These are phyloP conservation scores for Pomacea canaliculata DNA, from an alignment of 2,888 invertebrate genomes.

Conservation along the genomic window DNA sequence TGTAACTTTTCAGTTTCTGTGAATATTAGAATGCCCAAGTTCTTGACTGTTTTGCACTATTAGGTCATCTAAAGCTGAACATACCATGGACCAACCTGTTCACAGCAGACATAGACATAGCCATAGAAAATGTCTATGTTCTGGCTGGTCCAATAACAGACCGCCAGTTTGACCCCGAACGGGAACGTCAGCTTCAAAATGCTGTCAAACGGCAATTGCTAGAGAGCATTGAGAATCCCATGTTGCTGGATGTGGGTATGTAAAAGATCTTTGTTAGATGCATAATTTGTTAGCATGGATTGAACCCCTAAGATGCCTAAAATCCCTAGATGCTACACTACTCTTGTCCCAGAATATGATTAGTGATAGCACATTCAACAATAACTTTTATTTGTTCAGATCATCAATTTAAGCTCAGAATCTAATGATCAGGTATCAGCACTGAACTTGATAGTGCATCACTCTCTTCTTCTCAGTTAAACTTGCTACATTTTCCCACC, in stretches of 20 bases:
- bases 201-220: slow-evolving; percentile 81
- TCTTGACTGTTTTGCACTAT: no score
- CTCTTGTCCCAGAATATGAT: no score
- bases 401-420: no score
- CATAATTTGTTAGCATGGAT: not conserved
- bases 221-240: slow-evolving; percentile 74
- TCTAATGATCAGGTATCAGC: no score
- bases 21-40: no score
- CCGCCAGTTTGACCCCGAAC: slow-evolving; percentile 78
- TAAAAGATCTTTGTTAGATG: not conserved
- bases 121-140: slow-evolving; percentile 83
- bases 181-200: slow-evolving; percentile 80
- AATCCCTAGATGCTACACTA: not conserved
- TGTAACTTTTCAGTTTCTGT: no score
- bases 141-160: slow-evolving; percentile 81
- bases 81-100: slow-evolving; percentile 86
- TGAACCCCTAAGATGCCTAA: not conserved
- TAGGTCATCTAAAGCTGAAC: slow-evolving; percentile 68
- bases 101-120: slow-evolving; percentile 80
- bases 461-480: no score
- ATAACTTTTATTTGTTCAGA: no score
- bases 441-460: no score
- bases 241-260: slow-evolving; percentile 48
- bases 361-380: no score
- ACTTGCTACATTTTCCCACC: no score